Percentiles rank a stretch among this genome's conserved stretches.
Conservation (phyloP, 2,113 vertebrate genomes). For the Lota lota region DNA sequence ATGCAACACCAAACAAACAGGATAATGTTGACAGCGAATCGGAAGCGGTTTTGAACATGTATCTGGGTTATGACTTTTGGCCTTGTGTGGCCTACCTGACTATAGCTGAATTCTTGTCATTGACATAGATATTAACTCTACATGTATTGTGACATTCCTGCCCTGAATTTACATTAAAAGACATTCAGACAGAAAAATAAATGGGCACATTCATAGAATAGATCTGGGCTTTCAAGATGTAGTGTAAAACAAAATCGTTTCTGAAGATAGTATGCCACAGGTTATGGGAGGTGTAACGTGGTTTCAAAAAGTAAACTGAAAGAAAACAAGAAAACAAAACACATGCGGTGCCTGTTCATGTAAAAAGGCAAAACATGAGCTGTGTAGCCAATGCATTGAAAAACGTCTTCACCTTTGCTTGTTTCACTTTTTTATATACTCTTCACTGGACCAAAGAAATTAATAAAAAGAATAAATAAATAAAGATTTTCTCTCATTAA, state of each 20-base stretch:
- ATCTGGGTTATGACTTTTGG: constrained; percentile 66
- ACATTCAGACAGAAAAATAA: constrained; percentile 34
- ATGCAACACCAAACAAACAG: constrained; percentile 75
- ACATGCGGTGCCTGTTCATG: constrained; percentile 41
- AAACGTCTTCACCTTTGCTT: constrained; percentile 71
- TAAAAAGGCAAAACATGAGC: constrained; percentile 49
- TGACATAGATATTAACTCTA: constrained; percentile 71
- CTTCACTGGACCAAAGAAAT: constrained; percentile 54
- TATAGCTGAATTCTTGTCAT: constrained; percentile 68
- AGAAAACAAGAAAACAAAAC: constrained; percentile 25
- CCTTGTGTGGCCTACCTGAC: constrained; percentile 71
- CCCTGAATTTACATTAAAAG: constrained; percentile 70
- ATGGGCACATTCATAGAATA: constrained; percentile 75
- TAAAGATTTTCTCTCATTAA: constrained; percentile 45
- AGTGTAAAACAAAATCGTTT: constrained; percentile 25
- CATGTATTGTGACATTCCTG: constrained; percentile 72
- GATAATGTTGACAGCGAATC: constrained; percentile 69
- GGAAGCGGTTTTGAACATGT: constrained; percentile 66
- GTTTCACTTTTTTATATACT: constrained; percentile 66
- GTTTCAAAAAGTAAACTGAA: constrained; percentile 5
- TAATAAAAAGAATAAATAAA: background rate
- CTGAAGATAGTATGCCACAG: constrained; percentile 36
- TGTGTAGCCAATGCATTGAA: constrained; percentile 63
- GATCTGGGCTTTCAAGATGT: constrained; percentile 71
- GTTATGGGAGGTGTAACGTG: constrained; percentile 63